Percentiles rank a stretch among this genome's conserved stretches.
Conservation (phyloP, 2,113 vertebrate genomes). For the Melospiza georgiana region DNA sequence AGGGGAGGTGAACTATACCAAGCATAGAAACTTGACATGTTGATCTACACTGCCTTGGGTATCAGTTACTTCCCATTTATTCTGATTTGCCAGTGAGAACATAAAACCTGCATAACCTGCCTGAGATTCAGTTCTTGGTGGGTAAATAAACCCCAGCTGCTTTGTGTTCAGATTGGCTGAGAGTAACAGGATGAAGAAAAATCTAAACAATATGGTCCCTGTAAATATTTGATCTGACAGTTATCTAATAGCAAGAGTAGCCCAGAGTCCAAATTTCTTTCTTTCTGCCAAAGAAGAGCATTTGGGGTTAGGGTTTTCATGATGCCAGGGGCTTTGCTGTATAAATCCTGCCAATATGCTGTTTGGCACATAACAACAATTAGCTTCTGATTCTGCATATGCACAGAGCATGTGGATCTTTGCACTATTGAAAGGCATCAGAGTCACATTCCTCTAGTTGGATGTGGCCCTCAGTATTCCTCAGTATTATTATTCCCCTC, state of each 20-base stretch:
- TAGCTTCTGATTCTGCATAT: slow-evolving; percentile 1
- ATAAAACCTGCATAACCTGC: slow-evolving; percentile 47
- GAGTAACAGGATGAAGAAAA: slow-evolving; percentile 57
- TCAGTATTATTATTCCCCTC: neutral
- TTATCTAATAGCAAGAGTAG: slow-evolving; percentile 56
- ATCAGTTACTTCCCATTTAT: neutral
- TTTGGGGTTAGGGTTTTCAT: slow-evolving; percentile 49
- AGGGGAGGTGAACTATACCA: neutral
- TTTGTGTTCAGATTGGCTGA: slow-evolving; percentile 53
- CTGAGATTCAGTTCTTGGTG: slow-evolving; percentile 20
- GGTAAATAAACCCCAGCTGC: slow-evolving; percentile 57
- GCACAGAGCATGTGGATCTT: neutral
- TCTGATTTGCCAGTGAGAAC: slow-evolving; percentile 15
- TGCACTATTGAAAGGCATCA: neutral
- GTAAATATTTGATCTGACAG: slow-evolving; percentile 72
- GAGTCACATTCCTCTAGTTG: neutral
- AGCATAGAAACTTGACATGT: neutral
- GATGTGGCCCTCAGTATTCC: neutral
- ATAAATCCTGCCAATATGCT: slow-evolving; percentile 55
- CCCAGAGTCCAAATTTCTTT: slow-evolving; percentile 44
- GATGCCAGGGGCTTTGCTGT: slow-evolving; percentile 49
- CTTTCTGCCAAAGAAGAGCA: slow-evolving; percentile 49
- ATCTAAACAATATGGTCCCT: slow-evolving; percentile 68
- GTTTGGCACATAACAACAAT: slow-evolving; percentile 40
- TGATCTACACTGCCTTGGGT: neutral